Conservation (phyloP, 2,888 invertebrate genomes). For the Tuta absoluta region DNA sequence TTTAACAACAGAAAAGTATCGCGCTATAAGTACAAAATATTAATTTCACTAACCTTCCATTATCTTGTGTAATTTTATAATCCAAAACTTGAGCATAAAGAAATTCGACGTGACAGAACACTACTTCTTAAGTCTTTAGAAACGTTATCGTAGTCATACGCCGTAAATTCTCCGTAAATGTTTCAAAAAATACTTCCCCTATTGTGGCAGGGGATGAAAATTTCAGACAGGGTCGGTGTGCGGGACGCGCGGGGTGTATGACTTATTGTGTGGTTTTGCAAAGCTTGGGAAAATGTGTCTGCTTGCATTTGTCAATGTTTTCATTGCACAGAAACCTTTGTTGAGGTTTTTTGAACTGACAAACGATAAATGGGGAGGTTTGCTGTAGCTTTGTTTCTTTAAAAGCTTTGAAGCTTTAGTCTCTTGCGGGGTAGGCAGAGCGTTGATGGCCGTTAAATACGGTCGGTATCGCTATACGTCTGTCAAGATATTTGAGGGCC, state of each 20-base stretch:
- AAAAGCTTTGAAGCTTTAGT: no score
- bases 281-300: conserved; percentile 17
- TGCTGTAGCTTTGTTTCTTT: conserved; percentile 1
- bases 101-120: no score
- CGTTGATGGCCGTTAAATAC: no score
- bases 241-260: background rate
- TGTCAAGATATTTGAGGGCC: no score
- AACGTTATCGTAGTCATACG: background rate
- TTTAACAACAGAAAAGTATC: no score
- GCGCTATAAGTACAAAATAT: no score
- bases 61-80: no score
- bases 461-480: no score
- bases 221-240: background rate
- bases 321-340: background rate
- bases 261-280: conserved; percentile 2
- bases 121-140: background rate
- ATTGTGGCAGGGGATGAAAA: conserved; percentile 14
- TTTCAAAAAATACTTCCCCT: background rate
- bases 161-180: background rate
- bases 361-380: background rate
- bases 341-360: background rate
- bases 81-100: no score
- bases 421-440: no score
- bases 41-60: no score
- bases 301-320: conserved; percentile 17